These are phyloP conservation scores for Halichoeres trimaculatus DNA, from an alignment of 2,113 vertebrate genomes.

Conservation along the genomic window DNA sequence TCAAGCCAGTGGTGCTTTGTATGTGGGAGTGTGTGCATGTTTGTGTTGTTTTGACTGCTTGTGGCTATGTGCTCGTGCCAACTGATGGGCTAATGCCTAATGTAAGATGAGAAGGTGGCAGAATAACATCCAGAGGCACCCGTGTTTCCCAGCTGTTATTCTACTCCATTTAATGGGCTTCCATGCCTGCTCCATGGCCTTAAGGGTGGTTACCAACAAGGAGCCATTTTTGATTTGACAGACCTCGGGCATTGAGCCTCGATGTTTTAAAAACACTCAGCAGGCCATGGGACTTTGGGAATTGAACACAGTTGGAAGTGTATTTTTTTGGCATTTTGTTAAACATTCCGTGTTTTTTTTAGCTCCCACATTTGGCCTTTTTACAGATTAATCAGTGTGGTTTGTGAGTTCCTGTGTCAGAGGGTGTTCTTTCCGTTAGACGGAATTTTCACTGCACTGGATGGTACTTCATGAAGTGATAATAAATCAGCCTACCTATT, in stretches of 20 bases:
- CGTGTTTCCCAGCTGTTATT: constrained; percentile 67
- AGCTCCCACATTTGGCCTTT: not conserved
- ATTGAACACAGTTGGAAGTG: constrained; percentile 3
- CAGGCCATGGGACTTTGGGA: constrained; percentile 18
- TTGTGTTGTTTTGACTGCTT: constrained; percentile 54
- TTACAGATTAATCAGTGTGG: not conserved
- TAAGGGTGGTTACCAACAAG: constrained; percentile 46
- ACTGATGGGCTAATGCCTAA: constrained; percentile 68
- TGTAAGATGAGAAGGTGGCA: constrained; percentile 72
- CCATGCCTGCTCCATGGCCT: constrained; percentile 46
- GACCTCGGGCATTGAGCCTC: constrained; percentile 43
- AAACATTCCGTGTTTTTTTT: not conserved
- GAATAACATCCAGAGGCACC: constrained; percentile 70
- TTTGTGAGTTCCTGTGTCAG: not conserved
- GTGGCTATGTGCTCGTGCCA: constrained; percentile 52
- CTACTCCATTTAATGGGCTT: constrained; percentile 39
- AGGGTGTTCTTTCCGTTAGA: not conserved
- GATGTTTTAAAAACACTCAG: constrained; percentile 43
- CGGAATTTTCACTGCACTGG: constrained; percentile 1
- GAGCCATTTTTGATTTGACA: constrained; percentile 56
- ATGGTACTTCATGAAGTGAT: constrained; percentile 48
- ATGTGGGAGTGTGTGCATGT: constrained; percentile 41
- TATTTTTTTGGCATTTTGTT: not conserved
- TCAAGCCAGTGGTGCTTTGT: constrained; percentile 33
- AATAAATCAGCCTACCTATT: constrained; percentile 63